Evolutionary conservation across 2,797 vertebrate genomes (phyloP).

Genomic region (Gadopsis bispinosus): DNA sequence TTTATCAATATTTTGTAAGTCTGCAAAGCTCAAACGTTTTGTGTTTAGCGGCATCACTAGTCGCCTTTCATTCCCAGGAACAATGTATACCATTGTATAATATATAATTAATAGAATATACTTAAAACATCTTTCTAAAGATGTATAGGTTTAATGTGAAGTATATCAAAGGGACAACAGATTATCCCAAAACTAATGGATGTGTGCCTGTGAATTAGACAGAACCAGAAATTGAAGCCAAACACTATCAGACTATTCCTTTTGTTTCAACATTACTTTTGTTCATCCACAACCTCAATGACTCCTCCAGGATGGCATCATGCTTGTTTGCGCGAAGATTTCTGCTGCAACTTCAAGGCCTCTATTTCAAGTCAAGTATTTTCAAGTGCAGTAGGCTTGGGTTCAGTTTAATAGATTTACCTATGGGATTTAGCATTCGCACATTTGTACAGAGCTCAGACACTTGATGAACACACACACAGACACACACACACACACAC

Average conservation of each 20-base stretch:
- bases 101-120: not conserved
- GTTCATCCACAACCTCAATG: not conserved
- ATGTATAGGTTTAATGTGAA: not conserved
- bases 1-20: not conserved
- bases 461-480: conserved; percentile 18
- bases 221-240: not conserved
- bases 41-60: not conserved
- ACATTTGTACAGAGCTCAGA: conserved; percentile 8
- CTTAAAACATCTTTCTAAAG: not conserved
- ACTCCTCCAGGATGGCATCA: not conserved
- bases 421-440: not conserved
- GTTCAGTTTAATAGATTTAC: conserved; percentile 7
- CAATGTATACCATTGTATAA: not conserved
- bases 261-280: not conserved
- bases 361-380: conserved; percentile 1
- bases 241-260: not conserved
- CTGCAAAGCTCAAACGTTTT: not conserved
- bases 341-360: conserved; percentile 6
- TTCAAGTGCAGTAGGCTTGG: not conserved
- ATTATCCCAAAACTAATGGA: not conserved
- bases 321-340: not conserved
- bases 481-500: conserved; percentile 22
- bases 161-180: not conserved
- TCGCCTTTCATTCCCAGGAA: not conserved
- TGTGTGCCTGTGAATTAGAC: not conserved